phyloP scores from a whole-genome alignment of 2,113 vertebrate species.

The Pelodiscus sinensis region DNA sequence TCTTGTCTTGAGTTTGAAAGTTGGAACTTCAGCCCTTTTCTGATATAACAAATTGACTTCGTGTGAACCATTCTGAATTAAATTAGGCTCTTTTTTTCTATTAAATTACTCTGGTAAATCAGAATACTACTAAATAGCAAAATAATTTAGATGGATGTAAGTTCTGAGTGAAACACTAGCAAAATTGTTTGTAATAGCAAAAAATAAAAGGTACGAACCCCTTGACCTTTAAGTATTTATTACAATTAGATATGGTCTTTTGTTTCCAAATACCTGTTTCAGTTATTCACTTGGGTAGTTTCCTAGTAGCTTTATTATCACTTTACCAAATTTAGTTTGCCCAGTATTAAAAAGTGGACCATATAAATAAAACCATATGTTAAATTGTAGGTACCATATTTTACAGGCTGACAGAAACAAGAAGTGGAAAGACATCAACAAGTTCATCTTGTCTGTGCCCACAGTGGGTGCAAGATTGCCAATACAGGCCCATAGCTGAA shows the following conservation, averaged over 20 bases:
- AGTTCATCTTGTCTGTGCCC: background rate
- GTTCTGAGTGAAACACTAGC: background rate
- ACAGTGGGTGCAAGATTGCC: background rate
- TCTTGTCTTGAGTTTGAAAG: constrained; percentile 38
- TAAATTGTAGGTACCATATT: background rate
- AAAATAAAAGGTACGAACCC: background rate
- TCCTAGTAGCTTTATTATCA: background rate
- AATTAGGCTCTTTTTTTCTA: background rate
- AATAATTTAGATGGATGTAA: background rate
- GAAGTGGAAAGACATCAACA: background rate
- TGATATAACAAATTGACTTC: background rate
- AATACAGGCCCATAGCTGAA: background rate
- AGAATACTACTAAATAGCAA: background rate
- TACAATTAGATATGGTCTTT: background rate
- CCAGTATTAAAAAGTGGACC: background rate
- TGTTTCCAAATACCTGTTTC: background rate
- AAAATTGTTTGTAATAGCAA: background rate
- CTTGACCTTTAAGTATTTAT: background rate
- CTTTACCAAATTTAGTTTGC: background rate
- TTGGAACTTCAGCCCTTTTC: constrained; percentile 1
- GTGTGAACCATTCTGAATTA: background rate
- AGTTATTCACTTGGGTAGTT: background rate
- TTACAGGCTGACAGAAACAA: background rate
- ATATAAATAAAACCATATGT: background rate
- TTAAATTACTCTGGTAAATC: background rate